Evolutionary conservation across 2,113 vertebrate genomes (phyloP).

Genomic region (Girardinichthys multiradiatus): DNA sequence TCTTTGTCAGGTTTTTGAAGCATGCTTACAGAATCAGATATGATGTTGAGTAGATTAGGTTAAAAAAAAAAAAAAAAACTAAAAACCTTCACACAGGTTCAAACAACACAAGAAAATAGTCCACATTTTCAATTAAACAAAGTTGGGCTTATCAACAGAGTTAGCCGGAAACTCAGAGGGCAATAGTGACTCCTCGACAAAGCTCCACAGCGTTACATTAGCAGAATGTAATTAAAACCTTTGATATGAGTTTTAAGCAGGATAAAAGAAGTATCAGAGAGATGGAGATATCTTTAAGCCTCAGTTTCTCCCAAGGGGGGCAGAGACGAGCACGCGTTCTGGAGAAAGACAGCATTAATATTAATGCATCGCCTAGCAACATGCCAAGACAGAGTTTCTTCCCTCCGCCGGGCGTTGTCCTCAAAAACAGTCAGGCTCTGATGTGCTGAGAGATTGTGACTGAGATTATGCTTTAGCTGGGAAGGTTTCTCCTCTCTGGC

Average conservation of each 20-base stretch:
- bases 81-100: slow-evolving; percentile 6
- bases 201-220: slow-evolving; percentile 48
- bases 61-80: neutral
- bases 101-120: slow-evolving; percentile 11
- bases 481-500: neutral
- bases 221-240: slow-evolving; percentile 67
- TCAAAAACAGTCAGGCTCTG: slow-evolving; percentile 46
- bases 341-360: slow-evolving; percentile 71
- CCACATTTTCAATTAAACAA: slow-evolving; percentile 45
- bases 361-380: slow-evolving; percentile 72
- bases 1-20: slow-evolving; percentile 5
- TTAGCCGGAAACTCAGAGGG: slow-evolving; percentile 26
- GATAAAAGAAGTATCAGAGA: slow-evolving; percentile 66
- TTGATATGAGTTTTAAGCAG: slow-evolving; percentile 59
- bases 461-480: slow-evolving; percentile 37
- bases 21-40: slow-evolving; percentile 9
- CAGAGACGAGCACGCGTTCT: slow-evolving; percentile 48
- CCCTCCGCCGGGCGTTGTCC: slow-evolving; percentile 39
- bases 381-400: slow-evolving; percentile 59
- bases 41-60: slow-evolving; percentile 10
- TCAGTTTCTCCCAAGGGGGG: slow-evolving; percentile 55
- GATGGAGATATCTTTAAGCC: slow-evolving; percentile 68
- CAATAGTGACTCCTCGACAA: slow-evolving; percentile 43
- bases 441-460: slow-evolving; percentile 41
- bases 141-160: slow-evolving; percentile 14